Evolutionary conservation across 1,140 invertebrate species (phyloP).

Genomic region (Apolygus lucorum): DNA sequence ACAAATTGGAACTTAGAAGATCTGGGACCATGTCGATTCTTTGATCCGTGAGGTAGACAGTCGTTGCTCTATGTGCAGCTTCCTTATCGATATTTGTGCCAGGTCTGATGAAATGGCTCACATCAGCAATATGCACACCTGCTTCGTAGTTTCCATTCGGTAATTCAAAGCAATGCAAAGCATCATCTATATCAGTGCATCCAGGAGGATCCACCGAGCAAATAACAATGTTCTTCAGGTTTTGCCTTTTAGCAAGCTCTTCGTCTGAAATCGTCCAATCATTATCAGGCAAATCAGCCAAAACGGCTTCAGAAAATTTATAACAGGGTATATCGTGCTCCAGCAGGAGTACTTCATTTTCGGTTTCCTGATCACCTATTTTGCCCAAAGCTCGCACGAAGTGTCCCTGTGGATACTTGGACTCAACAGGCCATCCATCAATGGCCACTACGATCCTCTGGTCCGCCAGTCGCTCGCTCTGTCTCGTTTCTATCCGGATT

Average conservation of each 20-base stretch:
- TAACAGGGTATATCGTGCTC: constrained; percentile 97
- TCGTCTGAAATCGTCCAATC: constrained; percentile 74
- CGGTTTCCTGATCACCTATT: constrained; percentile 79
- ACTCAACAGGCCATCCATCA: constrained; percentile 84
- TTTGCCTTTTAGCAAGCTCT: constrained; percentile 69
- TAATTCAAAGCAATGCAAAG: constrained; percentile 76
- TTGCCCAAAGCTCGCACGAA: constrained; percentile 77
- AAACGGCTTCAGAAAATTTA: constrained; percentile 87
- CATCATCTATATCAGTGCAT: constrained; percentile 99
- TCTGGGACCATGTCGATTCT: constrained; percentile 86
- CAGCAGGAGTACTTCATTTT: constrained; percentile 89
- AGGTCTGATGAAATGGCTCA: constrained; percentile 86
- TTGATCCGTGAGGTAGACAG: constrained; percentile 83
- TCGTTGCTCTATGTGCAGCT: constrained; percentile 75
- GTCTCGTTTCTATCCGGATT: constrained; percentile 84
- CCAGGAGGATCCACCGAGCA: constrained; percentile 98
- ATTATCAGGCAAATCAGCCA: constrained; percentile 80
- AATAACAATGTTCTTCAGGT: constrained; percentile 75
- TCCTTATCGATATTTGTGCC: constrained; percentile 80
- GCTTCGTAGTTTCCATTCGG: constrained; percentile 71
- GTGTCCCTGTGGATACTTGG: constrained; percentile 71
- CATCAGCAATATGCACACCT: constrained; percentile 93
- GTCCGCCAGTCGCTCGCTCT: constrained; percentile 66
- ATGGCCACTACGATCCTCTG: constrained; percentile 86
- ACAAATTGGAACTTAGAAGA: constrained; percentile 84